These are phyloP conservation scores for Meandrina meandrites DNA, from an alignment of 92 coral and sea anemone genomes.

Conservation along the genomic window DNA sequence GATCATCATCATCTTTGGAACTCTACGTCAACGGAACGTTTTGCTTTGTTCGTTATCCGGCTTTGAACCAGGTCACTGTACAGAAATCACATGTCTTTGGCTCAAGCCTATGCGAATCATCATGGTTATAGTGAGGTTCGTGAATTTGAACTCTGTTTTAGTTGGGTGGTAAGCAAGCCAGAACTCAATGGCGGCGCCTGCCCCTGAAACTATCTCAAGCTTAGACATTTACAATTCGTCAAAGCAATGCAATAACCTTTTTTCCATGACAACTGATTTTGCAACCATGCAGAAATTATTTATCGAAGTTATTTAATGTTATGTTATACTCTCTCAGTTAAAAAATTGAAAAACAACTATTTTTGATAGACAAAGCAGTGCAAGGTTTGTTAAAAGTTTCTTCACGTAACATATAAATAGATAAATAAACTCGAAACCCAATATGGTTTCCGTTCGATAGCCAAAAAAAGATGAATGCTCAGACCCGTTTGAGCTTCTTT, in stretches of 20 bases:
- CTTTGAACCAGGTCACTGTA: not conserved
- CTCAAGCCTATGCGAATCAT: not conserved
- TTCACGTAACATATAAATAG: not conserved
- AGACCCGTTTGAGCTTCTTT: not conserved
- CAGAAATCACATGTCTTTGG: not conserved
- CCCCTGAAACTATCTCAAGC: not conserved
- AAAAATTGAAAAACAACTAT: conserved; percentile 10
- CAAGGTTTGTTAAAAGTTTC: not conserved
- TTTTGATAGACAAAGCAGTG: not conserved
- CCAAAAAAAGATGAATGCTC: not conserved
- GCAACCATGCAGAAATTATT: not conserved
- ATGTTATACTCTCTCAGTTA: not conserved
- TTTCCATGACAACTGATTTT: not conserved
- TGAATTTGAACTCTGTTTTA: not conserved
- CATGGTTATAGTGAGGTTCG: not conserved
- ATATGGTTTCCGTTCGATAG: conserved; percentile 13
- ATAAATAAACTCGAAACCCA: conserved; percentile 17
- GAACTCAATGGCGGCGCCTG: not conserved
- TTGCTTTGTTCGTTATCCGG: not conserved
- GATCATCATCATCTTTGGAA: not conserved
- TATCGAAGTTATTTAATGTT: conserved; percentile 5
- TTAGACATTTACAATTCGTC: not conserved
- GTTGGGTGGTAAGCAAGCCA: not conserved
- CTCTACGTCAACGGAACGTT: not conserved
- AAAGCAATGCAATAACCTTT: not conserved